A percentile compares a stretch with the other conserved stretches of the same genome.
Evolutionary conservation across 2,888 invertebrate genomes (phyloP).

Genomic region (Drosophila affinis): DNA sequence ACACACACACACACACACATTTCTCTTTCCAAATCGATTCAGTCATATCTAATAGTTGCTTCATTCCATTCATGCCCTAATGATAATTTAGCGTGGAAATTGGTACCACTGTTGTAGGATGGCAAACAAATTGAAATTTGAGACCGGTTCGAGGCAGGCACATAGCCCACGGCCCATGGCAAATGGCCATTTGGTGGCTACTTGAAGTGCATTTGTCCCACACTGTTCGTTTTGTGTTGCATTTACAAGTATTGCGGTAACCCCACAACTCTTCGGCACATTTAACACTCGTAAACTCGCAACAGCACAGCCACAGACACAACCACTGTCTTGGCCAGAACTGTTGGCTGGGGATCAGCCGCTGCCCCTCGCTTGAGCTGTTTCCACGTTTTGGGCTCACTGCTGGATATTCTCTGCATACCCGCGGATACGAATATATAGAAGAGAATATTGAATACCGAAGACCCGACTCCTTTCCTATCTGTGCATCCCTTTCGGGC

Average conservation of each 20-base stretch:
- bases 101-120: not conserved
- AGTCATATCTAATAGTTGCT: not conserved
- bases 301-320: no score
- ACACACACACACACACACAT: no score
- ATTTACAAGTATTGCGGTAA: conserved; percentile 27
- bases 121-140: not conserved
- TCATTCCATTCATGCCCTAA: not conserved
- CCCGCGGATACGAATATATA: no score
- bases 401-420: not conserved
- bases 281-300: conserved; percentile 66
- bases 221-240: conserved; percentile 11
- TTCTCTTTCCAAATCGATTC: no score
- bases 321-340: conserved; percentile 9
- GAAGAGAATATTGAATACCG: no score
- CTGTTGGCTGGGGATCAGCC: not conserved
- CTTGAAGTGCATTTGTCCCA: conserved; percentile 24
- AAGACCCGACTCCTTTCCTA: not conserved
- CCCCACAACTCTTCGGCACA: conserved; percentile 52
- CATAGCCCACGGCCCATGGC: conserved; percentile 14
- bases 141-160: conserved; percentile 12
- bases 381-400: not conserved
- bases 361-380: not conserved
- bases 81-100: not conserved
- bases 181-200: conserved; percentile 27
- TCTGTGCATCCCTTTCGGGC: no score